Base-by-base conservation (phyloP, 2,797 vertebrate species). In the Protonibea diacanthus region DNA sequence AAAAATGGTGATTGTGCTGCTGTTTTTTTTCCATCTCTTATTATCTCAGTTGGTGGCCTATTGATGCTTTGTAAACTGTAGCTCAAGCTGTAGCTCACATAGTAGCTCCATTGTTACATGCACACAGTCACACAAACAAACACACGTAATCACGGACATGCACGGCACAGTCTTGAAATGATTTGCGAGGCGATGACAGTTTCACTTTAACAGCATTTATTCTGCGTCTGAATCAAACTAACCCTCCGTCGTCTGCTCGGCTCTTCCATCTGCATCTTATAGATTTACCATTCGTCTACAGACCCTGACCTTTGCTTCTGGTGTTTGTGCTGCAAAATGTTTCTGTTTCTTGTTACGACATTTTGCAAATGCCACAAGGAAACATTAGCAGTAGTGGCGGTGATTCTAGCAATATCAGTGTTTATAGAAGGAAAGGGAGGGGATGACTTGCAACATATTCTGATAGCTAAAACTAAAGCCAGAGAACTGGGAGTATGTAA, bases 41-140 rank as follows among this genome's bases (percentile, higher is more conserved):
- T 91, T 89, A 89, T 88, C 91, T 38, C 88, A 78, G 89, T 11
- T 78, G 89, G 92, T 80, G 85, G 85, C 65, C 83, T 80, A 86
- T 82, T 91, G 88, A 85, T 71, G 86, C 88, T 86, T 79, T 84
- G 78, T 77, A 77, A 90, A 86, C 60, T n/a, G 48, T 27, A 27
- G 25, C 25, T 3, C 25, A 27, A 27, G 4, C 25, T 27, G 25
- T 27, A 27, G 25, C 25, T 27, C 76, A 83, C 76, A 83, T 17
- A 58, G 17, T 61, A 1, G 25, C 44, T n/a, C 63, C 65, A 84
- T 82, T 78, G 85, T 85, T 78, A 27, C 72, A 56, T 40, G 49
- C 58, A 21, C 51, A 15, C 21, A 64, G 27, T 68, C 40, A 13
- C 38, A 55, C 42, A 85, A 76, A 79, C 5, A 25, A 76, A 85